Percentiles rank a stretch among this genome's conserved stretches.
Conservation (phyloP, 2,113 vertebrate genomes). For the Thinocorus orbignyianus region DNA sequence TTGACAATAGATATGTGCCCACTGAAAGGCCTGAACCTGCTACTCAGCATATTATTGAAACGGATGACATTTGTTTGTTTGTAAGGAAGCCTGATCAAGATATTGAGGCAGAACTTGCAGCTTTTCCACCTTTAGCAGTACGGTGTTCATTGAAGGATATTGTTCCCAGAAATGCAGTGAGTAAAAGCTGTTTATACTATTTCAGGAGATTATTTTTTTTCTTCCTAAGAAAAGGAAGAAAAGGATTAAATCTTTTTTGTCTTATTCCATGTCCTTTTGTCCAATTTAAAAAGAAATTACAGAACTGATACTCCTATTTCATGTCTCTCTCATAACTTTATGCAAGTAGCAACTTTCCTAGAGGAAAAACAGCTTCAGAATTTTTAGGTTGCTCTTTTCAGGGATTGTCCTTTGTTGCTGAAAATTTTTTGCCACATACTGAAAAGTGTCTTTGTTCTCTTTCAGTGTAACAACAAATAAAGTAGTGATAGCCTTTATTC, state of each 20-base stretch:
- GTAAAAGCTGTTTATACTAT: not conserved
- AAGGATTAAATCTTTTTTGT: not conserved
- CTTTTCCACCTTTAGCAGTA: slow-evolving; percentile 80
- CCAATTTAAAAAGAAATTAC: not conserved
- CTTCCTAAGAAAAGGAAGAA: no score
- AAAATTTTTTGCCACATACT: not conserved
- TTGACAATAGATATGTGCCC: not conserved
- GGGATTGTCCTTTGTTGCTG: not conserved
- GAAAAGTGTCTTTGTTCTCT: not conserved
- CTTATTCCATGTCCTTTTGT: not conserved
- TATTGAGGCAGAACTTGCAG: slow-evolving; percentile 61
- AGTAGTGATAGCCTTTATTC: not conserved
- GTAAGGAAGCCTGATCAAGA: slow-evolving; percentile 74
- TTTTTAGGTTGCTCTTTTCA: not conserved
- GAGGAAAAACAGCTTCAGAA: not conserved
- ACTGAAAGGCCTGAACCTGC: not conserved
- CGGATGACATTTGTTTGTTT: slow-evolving; percentile 60
- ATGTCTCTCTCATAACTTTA: not conserved
- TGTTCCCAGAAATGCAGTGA: slow-evolving; percentile 85
- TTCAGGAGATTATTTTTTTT: not conserved
- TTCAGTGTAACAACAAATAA: not conserved
- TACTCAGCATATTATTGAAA: not conserved
- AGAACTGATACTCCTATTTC: not conserved
- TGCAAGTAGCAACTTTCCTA: not conserved
- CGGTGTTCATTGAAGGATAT: slow-evolving; percentile 88